phyloP scores from a whole-genome alignment of 1,140 invertebrate species.

The Anadara kagoshimensis region DNA sequence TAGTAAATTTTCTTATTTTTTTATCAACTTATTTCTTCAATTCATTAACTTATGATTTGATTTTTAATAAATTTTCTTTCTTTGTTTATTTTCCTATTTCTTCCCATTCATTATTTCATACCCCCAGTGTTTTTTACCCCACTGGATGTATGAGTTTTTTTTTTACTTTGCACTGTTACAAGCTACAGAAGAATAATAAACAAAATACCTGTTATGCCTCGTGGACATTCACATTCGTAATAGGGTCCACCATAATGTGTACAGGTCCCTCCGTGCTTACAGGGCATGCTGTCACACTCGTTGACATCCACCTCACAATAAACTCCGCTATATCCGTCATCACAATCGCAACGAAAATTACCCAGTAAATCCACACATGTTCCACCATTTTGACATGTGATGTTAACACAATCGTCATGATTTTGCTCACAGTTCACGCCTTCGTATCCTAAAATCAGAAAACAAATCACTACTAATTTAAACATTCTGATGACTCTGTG shows the following conservation, averaged over 20 bases:
- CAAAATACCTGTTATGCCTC: slow-evolving; percentile 84
- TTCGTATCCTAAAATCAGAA: slow-evolving; percentile 58
- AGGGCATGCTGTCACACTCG: slow-evolving; percentile 70
- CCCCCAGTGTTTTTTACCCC: too few relatives aligned
- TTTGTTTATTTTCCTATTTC: too few relatives aligned
- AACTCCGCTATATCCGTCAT: slow-evolving; percentile 89
- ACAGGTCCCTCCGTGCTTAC: slow-evolving; percentile 83
- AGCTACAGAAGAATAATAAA: too few relatives aligned
- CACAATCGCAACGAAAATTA: slow-evolving; percentile 80
- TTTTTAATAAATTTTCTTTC: too few relatives aligned
- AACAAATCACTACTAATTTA: background rate
- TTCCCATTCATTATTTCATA: too few relatives aligned
- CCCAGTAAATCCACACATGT: slow-evolving; percentile 69
- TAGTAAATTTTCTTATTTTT: too few relatives aligned
- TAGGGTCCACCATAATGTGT: slow-evolving; percentile 77
- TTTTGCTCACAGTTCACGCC: slow-evolving; percentile 73
- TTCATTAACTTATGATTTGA: too few relatives aligned
- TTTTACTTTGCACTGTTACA: too few relatives aligned
- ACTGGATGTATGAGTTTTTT: too few relatives aligned
- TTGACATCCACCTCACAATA: slow-evolving; percentile 68
- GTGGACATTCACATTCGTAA: slow-evolving; percentile 83
- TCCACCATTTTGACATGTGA: slow-evolving; percentile 68
- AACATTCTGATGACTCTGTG: background rate
- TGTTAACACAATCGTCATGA: slow-evolving; percentile 68
- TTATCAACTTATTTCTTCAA: too few relatives aligned